Percentiles rank a stretch among this genome's conserved stretches.
Evolutionary conservation across 2,797 vertebrate species (phyloP).

Genomic region (Peromyscus eremicus): DNA sequence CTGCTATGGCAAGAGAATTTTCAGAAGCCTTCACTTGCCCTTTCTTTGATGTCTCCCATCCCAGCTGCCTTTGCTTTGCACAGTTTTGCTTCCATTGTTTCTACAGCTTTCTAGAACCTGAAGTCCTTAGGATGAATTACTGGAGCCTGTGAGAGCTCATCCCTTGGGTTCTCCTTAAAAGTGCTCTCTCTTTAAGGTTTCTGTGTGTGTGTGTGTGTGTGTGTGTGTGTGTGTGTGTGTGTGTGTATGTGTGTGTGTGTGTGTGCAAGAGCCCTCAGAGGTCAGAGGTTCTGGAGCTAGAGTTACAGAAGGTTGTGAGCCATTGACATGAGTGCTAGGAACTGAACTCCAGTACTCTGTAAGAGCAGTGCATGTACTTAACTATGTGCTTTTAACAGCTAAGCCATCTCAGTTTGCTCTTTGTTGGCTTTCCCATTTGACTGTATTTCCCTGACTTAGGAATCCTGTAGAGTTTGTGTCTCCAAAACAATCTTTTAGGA

Average conservation of each 20-base stretch:
- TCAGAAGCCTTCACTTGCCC: background rate
- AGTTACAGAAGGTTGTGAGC: background rate
- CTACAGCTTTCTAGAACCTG: background rate
- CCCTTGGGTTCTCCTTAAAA: background rate
- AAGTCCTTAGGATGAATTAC: background rate
- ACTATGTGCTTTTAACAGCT: too few relatives aligned
- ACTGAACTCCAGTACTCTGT: background rate
- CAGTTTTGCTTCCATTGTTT: background rate
- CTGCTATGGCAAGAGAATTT: background rate
- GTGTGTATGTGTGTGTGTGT: background rate
- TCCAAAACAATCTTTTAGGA: constrained; percentile 38
- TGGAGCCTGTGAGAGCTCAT: background rate
- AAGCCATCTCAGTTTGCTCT: background rate
- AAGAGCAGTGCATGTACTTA: background rate
- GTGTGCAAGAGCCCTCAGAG: background rate
- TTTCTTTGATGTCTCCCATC: background rate
- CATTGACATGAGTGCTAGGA: background rate
- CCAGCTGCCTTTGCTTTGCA: background rate
- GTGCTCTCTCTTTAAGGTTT: background rate
- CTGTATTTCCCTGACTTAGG: constrained; percentile 45
- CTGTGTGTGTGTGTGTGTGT: background rate
- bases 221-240: background rate
- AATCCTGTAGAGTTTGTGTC: constrained; percentile 9
- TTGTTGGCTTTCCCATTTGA: background rate
- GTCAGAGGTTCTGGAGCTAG: background rate